These are phyloP conservation scores for Lepus timidus DNA, from an alignment of 2,113 vertebrate species.

Conservation along the genomic window DNA sequence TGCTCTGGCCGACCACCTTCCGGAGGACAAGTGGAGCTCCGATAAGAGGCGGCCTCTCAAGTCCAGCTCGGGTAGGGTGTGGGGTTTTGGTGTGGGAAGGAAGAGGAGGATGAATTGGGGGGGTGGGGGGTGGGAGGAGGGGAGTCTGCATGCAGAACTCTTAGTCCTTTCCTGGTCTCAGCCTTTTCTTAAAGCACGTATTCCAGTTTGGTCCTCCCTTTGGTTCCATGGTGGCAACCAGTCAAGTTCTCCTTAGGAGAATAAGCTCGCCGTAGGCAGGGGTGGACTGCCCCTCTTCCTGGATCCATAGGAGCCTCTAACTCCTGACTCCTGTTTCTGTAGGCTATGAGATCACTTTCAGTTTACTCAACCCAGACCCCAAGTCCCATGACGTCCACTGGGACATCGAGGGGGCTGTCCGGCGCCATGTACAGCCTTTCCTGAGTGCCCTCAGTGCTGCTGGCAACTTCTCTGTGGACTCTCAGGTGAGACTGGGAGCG, in stretches of 20 bases:
- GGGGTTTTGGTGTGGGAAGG: background rate
- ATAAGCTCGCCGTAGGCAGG: background rate
- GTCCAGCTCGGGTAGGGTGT: conserved; percentile 94
- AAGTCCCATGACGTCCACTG: conserved; percentile 93
- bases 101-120: background rate
- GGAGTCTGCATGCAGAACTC: background rate
- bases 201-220: background rate
- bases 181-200: conserved; percentile 15
- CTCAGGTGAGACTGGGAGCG: conserved; percentile 90
- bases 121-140: too few species aligned
- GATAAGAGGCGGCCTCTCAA: conserved; percentile 95
- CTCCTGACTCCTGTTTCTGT: conserved; percentile 47
- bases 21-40: conserved; percentile 87
- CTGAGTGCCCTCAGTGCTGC: conserved; percentile 91
- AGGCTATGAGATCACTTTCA: conserved; percentile 99
- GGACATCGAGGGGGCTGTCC: conserved; percentile 94
- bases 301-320: background rate
- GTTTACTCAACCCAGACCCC: conserved; percentile 96
- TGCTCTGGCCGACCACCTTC: conserved; percentile 92
- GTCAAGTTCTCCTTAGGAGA: background rate
- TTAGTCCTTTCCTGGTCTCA: background rate
- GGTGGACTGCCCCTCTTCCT: background rate
- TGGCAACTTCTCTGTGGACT: conserved; percentile 97
- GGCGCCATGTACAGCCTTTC: conserved; percentile 92
- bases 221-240: background rate